Conservation (phyloP, 2,888 invertebrate species). For the Aspidiotus destructor region DNA sequence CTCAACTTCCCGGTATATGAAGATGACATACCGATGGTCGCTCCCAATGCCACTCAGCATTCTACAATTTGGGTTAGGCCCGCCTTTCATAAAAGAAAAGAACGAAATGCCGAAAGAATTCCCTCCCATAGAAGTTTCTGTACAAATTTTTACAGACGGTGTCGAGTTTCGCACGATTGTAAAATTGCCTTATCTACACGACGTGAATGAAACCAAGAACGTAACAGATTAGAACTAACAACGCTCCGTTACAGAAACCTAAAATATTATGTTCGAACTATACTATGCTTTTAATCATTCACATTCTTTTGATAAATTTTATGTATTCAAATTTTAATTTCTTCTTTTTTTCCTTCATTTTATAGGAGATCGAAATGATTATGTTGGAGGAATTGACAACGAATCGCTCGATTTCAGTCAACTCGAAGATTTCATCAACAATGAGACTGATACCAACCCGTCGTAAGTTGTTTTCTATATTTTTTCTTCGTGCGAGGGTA, state of each 20-base stretch:
- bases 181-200: no score
- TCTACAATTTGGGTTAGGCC: no score
- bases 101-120: no score
- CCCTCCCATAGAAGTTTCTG: no score
- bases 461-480: conserved; percentile 33
- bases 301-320: conserved; percentile 4
- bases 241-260: background rate
- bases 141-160: no score
- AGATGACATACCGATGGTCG: no score
- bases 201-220: no score
- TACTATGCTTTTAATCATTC: background rate
- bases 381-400: conserved; percentile 77
- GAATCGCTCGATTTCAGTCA: conserved; percentile 69
- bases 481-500: background rate
- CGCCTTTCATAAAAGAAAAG: no score
- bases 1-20: no score
- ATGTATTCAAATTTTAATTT: background rate
- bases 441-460: conserved; percentile 45
- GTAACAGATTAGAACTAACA: no score
- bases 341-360: conserved; percentile 34
- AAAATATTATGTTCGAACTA: background rate
- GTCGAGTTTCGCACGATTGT: no score
- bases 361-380: conserved; percentile 63
- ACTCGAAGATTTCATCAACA: conserved; percentile 79
- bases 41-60: no score